Evolutionary conservation across 2,888 invertebrate species (phyloP).

Genomic region (Cephalotes varians): DNA sequence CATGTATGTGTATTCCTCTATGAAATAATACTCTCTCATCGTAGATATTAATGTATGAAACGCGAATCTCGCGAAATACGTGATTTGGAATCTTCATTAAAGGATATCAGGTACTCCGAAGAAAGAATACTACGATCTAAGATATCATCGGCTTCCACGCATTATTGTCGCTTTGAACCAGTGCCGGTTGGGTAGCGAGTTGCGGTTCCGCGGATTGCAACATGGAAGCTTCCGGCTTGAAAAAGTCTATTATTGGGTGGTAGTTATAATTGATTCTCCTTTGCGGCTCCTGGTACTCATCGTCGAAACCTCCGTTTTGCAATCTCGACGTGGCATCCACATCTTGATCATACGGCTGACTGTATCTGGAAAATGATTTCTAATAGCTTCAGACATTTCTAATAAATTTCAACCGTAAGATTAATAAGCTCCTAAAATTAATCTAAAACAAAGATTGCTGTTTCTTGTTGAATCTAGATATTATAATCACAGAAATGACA

Average conservation of each 20-base stretch:
- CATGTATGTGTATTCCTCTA: neutral
- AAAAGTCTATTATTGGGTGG: constrained; percentile 94
- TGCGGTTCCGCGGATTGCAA: constrained; percentile 78
- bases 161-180: constrained; percentile 70
- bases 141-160: constrained; percentile 84
- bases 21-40: constrained; percentile 32
- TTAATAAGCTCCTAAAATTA: neutral
- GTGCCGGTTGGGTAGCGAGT: constrained; percentile 56
- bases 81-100: constrained; percentile 56
- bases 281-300: constrained; percentile 82
- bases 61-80: neutral
- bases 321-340: constrained; percentile 73
- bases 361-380: constrained; percentile 71
- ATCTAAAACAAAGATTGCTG: neutral
- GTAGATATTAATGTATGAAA: constrained; percentile 22
- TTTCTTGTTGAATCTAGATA: neutral
- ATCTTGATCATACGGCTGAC: constrained; percentile 78
- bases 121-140: constrained; percentile 64
- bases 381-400: neutral
- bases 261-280: constrained; percentile 93
- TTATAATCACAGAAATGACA: neutral
- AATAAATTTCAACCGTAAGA: neutral
- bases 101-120: constrained; percentile 78
- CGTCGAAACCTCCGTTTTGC: constrained; percentile 81
- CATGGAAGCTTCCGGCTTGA: constrained; percentile 86